Base-by-base conservation (phyloP, 1,140 invertebrate species). In the Zophobas morio region DNA sequence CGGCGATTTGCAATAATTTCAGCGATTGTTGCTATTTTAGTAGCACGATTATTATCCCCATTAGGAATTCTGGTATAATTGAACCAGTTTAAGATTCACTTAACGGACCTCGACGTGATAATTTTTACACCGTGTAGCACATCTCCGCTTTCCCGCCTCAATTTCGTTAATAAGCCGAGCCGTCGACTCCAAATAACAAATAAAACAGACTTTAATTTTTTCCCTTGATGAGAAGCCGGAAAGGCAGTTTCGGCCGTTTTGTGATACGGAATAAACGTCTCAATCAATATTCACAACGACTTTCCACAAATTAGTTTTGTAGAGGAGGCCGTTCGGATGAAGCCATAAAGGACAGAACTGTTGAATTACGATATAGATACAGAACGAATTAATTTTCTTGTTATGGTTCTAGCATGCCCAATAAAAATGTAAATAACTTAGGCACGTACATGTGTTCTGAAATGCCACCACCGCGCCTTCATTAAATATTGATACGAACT, bases 381-480 rank as follows among this genome's bases (percentile, higher is more conserved):
- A 76, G 35, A 57, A 66, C 60, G 60, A 76, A 79, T 78, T 74
- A 70, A 80, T 80, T 76, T 57, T 71, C 79, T 76, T 60, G 63
- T 54, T 77, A 80, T 80, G 79, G 79, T 75, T 66, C 70, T 79
- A 56, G 49, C 37, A 66, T 66, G 71, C 34, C 36, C 79, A 80
- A 80, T 80, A 80, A 80, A 80, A 80, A 80, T 80, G 79, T 72
- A 78, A 80, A 80, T 78, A 36, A 39, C 54, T 40, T 60, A 37
- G 37, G 20, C 37, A 63, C 53, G 63, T 74, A 74, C 79, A 76
- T 73, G 74, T 74, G 56, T 63, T 70, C 42, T 74, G 33, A 34
- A 66, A 42, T 60, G 36, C 37, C 60, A 66, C 60, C 60, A 72
- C 76, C 33, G 56, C 33, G 56, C 57, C 53, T 72, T 72, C 70